These are phyloP conservation scores for Gerris buenoi DNA, from an alignment of 1,140 invertebrate genomes.

Conservation along the genomic window DNA sequence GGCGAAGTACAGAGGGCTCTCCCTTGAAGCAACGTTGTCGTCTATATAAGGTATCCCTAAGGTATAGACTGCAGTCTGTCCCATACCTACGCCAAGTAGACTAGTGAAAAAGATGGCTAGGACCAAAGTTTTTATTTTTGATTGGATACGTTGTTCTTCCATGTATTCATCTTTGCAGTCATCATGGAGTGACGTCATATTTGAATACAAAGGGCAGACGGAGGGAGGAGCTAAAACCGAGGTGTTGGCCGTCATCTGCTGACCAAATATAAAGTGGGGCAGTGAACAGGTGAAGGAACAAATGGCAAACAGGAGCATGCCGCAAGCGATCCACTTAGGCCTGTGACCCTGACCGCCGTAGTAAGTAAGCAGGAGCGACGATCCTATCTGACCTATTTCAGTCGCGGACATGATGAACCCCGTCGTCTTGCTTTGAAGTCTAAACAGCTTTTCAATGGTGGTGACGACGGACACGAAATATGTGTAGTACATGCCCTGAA, in stretches of 20 bases:
- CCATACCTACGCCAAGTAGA: constrained; percentile 76
- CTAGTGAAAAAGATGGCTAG: constrained; percentile 75
- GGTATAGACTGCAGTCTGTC: constrained; percentile 81
- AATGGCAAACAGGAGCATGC: constrained; percentile 76
- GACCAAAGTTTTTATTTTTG: constrained; percentile 60
- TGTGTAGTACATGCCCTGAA: constrained; percentile 87
- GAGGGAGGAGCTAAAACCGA: constrained; percentile 30
- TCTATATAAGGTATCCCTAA: constrained; percentile 89
- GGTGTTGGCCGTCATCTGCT: constrained; percentile 49
- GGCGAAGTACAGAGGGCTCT: constrained; percentile 85
- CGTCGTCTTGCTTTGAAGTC: constrained; percentile 86
- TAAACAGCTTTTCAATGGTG: constrained; percentile 90
- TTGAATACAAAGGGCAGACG: constrained; percentile 10
- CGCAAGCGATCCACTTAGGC: constrained; percentile 90
- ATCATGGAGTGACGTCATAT: constrained; percentile 4
- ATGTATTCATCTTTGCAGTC: constrained; percentile 40
- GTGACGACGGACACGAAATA: constrained; percentile 95
- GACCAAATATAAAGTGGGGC: constrained; percentile 65
- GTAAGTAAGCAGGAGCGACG: constrained; percentile 76
- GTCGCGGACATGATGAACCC: constrained; percentile 85
- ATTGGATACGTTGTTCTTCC: constrained; percentile 44
- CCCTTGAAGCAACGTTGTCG: constrained; percentile 79
- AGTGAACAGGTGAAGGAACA: constrained; percentile 75
- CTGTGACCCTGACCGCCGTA: constrained; percentile 84
- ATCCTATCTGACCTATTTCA: constrained; percentile 86